Conservation (phyloP, 2,797 vertebrate genomes). For the Masticophis lateralis region DNA sequence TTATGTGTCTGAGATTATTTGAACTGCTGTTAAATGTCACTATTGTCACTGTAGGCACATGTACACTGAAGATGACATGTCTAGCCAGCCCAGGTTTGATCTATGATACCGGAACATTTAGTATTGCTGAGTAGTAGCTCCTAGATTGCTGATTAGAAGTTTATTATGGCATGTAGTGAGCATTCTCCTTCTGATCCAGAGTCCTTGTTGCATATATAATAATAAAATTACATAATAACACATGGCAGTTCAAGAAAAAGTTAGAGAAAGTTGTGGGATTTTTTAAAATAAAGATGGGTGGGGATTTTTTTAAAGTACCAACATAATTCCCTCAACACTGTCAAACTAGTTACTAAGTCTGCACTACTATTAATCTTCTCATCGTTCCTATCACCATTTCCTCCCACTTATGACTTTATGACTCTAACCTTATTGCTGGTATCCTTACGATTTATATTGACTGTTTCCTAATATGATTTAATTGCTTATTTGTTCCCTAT, state of each 20-base stretch:
- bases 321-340: not conserved
- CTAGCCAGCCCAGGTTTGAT: not conserved
- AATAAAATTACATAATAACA: not conserved
- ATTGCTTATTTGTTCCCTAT: too few species aligned
- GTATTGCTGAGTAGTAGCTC: not conserved
- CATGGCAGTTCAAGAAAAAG: not conserved
- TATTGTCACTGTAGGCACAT: not conserved
- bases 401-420: too few species aligned
- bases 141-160: not conserved
- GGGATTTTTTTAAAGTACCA: not conserved
- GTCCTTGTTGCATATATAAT: not conserved
- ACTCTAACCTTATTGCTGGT: too few species aligned
- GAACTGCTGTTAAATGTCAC: not conserved
- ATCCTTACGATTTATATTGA: too few species aligned
- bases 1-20: not conserved
- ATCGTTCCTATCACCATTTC: too few species aligned
- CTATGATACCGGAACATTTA: not conserved
- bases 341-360: too few species aligned
- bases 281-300: not conserved
- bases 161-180: not conserved
- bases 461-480: too few species aligned
- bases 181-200: not conserved
- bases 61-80: not conserved
- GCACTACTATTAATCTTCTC: too few species aligned
- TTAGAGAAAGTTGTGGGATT: not conserved